Percentiles rank a stretch among this genome's conserved stretches.
Conservation (phyloP, 2,113 vertebrate species). For the Myotis brandtii region DNA sequence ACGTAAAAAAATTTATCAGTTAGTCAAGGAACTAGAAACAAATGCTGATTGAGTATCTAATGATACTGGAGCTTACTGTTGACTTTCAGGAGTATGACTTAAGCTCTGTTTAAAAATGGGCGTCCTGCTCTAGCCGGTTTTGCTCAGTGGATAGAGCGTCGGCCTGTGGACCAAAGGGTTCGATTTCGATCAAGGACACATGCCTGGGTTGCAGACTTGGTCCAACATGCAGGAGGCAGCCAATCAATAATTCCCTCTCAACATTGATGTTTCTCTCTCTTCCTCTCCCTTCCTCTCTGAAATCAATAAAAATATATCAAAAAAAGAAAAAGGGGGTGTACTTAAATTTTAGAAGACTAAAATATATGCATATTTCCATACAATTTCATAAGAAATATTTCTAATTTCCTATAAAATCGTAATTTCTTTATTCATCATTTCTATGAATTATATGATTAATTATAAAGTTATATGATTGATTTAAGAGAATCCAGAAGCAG, state of each 20-base stretch:
- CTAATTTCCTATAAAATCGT: background rate
- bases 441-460: background rate
- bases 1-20: background rate
- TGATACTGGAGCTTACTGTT: fast-evolving
- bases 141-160: no score
- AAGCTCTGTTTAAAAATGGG: background rate
- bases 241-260: no score
- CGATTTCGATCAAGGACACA: no score
- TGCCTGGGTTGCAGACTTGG: no score
- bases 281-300: no score
- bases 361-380: background rate
- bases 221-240: no score
- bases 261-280: no score
- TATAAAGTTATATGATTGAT: background rate
- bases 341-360: background rate
- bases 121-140: background rate
- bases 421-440: slow-evolving; percentile 3
- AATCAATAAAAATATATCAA: no score
- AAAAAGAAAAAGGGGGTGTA: background rate
- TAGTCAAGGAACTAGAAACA: background rate
- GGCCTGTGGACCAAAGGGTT: no score
- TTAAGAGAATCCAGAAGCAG: background rate
- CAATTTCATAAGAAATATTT: background rate
- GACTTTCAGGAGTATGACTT: background rate
- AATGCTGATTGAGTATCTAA: no score